Conservation (phyloP, 1,140 invertebrate genomes). For the Drosophila micromelanica region DNA sequence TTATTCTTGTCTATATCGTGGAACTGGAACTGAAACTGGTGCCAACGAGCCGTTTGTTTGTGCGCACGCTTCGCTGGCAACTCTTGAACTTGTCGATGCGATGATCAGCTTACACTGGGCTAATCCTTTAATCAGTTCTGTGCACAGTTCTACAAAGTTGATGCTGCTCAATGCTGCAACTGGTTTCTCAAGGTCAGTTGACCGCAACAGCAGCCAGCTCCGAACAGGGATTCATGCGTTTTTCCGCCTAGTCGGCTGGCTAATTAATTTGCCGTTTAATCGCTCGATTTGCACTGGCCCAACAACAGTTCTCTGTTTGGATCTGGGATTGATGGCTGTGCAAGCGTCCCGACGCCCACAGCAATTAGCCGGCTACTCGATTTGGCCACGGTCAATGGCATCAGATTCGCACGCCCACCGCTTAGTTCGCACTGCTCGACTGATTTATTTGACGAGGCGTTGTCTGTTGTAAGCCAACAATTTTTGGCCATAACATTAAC, state of each 20-base stretch:
- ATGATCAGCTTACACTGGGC: slow-evolving; percentile 34
- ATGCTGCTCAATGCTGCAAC: slow-evolving; percentile 18
- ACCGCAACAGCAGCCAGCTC: slow-evolving; percentile 10
- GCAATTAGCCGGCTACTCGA: slow-evolving; percentile 58
- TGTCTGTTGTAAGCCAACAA: slow-evolving; percentile 67
- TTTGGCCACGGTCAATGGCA: slow-evolving; percentile 65
- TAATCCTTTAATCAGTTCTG: slow-evolving; percentile 76
- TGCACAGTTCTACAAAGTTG: slow-evolving; percentile 8
- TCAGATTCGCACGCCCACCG: slow-evolving; percentile 68
- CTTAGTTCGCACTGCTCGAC: background rate
- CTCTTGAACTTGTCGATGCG: slow-evolving; percentile 12
- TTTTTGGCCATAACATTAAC: slow-evolving; percentile 44
- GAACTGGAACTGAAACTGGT: slow-evolving; percentile 18
- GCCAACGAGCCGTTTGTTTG: slow-evolving; percentile 55
- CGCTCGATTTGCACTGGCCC: slow-evolving; percentile 66
- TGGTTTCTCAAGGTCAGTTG: slow-evolving; percentile 65
- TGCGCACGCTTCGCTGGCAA: slow-evolving; percentile 50
- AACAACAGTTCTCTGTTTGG: background rate
- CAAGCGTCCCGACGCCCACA: slow-evolving; percentile 46
- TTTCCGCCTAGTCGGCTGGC: slow-evolving; percentile 35
- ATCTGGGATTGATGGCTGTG: slow-evolving; percentile 65
- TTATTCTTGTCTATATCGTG: slow-evolving; percentile 6
- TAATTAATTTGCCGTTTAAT: slow-evolving; percentile 80
- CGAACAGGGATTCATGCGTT: slow-evolving; percentile 13
- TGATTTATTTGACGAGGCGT: slow-evolving; percentile 60